Evolutionary conservation across 2,113 vertebrate species (phyloP), one percentile per base, ranked within the genome.

Genomic region (Upupa epops): DNA sequence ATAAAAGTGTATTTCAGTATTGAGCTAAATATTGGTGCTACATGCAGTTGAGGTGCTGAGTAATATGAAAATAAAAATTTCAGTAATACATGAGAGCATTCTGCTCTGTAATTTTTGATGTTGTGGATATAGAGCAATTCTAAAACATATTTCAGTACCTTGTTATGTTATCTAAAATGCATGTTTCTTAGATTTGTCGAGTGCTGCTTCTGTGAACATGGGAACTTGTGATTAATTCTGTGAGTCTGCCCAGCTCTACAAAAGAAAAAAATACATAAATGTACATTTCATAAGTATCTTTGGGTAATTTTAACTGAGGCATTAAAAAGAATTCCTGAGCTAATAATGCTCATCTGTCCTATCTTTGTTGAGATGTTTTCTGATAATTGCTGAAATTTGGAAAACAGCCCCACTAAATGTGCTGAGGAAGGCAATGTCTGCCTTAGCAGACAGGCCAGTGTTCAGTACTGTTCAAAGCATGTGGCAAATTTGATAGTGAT

Each of bases 291-390:
- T 90, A 77, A 90, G 85, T 72, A 82, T n/a, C 49, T 77, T 86
- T 22, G n/a, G 73, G 56, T 83, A 70, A 84, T 91, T 88, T 56
- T 71, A 70, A 77, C 74, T 52, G 77, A 51, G 21, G 26, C 64
- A 58, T 91, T 86, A 82, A 82, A 92, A 83, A 70, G 55, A 92
- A 86, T 86, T 88, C 42, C 68, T 73, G 31, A 56, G 36, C 66
- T 8, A 88, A 79, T 76, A 56, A 36, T 25, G 13, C n/a, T 94
- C 7, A 32, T 64, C 36, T 83, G 29, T 49, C 46, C 72, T 81
- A 8, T 64, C 49, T 56, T 0, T n/a, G 48, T 59, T 31, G 49
- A 42, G 73, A 46, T 9, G 21, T 71, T 69, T 78, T 84, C 56
- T 69, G 48, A 13, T 58, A 66, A 40, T 54, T 31, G 29, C 7